A percentile compares a stretch with the other conserved stretches of the same genome.
phyloP scores from a whole-genome alignment of 2,888 invertebrate genomes.

The Masnerella sp. region DNA sequence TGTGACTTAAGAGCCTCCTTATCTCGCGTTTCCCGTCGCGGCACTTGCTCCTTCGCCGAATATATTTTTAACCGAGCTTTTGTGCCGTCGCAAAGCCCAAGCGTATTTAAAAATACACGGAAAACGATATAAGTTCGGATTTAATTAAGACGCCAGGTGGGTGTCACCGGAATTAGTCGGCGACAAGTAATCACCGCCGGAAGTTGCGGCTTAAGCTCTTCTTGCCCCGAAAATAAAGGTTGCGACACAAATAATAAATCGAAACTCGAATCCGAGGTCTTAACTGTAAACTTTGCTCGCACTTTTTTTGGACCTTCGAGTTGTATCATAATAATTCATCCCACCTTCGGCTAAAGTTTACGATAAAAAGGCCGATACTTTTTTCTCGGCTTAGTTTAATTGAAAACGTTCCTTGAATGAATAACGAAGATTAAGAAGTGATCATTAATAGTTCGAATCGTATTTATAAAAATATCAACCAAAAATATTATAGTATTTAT shows the following conservation, averaged over 20 bases:
- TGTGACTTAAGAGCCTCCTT: slow-evolving; percentile 14
- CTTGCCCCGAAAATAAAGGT: not conserved
- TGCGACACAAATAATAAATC: not conserved
- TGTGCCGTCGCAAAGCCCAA: slow-evolving; percentile 9
- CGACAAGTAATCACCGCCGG: not conserved
- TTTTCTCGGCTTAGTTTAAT: no score
- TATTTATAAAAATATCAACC: no score
- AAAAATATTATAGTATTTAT: no score
- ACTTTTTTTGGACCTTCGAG: not conserved
- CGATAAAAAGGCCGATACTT: not conserved
- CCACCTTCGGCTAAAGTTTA: not conserved
- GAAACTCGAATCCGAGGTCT: not conserved
- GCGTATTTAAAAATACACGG: slow-evolving; percentile 42
- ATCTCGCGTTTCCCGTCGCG: slow-evolving; percentile 8
- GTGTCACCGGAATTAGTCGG: slow-evolving; percentile 10
- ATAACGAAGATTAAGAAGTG: no score
- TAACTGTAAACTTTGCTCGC: not conserved
- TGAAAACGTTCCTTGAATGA: no score
- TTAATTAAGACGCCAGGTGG: slow-evolving; percentile 27
- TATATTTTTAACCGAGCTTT: slow-evolving; percentile 49
- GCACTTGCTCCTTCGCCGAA: slow-evolving; percentile 11
- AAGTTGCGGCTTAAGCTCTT: not conserved
- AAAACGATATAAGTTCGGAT: slow-evolving; percentile 22
- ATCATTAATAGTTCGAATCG: no score
- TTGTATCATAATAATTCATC: not conserved